These are phyloP conservation scores for Drosophila flavopinicola DNA, from an alignment of 2,888 invertebrate genomes.

Conservation along the genomic window DNA sequence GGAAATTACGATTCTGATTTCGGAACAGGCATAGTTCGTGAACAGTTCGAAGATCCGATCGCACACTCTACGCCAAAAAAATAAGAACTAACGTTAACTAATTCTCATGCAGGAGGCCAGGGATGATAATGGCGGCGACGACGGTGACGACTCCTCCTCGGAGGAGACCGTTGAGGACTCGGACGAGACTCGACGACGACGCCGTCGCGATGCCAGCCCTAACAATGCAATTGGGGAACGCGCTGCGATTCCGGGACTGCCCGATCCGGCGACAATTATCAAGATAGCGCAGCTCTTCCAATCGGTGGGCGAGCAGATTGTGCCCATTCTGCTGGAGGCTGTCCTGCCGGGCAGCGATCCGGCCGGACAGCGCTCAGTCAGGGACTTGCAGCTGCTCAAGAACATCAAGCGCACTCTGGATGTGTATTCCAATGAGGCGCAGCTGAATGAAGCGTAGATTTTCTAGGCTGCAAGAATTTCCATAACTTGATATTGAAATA, in stretches of 20 bases:
- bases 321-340: constrained; percentile 78
- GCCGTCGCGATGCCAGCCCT: constrained; percentile 38
- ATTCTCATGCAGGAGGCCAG: constrained; percentile 10
- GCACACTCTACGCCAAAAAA: too few relatives aligned
- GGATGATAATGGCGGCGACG: constrained; percentile 38
- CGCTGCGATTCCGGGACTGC: constrained; percentile 74
- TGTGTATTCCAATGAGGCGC: constrained; percentile 38
- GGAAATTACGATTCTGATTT: too few relatives aligned
- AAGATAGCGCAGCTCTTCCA: constrained; percentile 81
- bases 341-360: constrained; percentile 51
- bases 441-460: constrained; percentile 8
- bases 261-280: constrained; percentile 79
- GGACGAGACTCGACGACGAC: constrained; percentile 51
- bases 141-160: constrained; percentile 77
- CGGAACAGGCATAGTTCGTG: too few relatives aligned
- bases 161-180: constrained; percentile 79
- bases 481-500: too few relatives aligned
- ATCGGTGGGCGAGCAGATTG: constrained; percentile 77
- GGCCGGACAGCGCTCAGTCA: constrained; percentile 54
- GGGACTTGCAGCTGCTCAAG: constrained; percentile 54
- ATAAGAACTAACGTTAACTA: not conserved
- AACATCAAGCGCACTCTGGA: constrained; percentile 49
- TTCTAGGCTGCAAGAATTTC: not conserved
- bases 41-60: too few relatives aligned
- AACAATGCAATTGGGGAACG: constrained; percentile 17